Conservation (phyloP, 1,140 invertebrate species). For the Agraylea sexmaculata region DNA sequence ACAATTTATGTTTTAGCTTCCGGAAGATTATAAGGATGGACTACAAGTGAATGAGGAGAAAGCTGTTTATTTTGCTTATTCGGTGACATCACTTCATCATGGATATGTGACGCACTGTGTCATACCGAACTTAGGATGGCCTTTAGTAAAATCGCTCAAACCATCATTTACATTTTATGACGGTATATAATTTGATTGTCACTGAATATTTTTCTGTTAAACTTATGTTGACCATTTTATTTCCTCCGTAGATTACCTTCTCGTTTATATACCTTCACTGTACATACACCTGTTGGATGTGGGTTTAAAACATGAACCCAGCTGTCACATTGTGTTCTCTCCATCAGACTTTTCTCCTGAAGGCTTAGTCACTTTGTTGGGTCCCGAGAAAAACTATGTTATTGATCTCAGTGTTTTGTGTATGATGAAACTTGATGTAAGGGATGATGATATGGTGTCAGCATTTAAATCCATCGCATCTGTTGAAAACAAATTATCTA, state of each 20-base stretch:
- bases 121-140: conserved; percentile 65
- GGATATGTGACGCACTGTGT: conserved; percentile 71
- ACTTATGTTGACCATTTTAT: conserved; percentile 3
- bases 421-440: conserved; percentile 50
- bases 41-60: conserved; percentile 42
- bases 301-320: conserved; percentile 65
- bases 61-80: conserved; percentile 71
- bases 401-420: conserved; percentile 59
- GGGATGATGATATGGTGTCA: conserved; percentile 49
- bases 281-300: conserved; percentile 73
- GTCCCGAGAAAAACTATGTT: conserved; percentile 41
- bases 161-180: conserved; percentile 63
- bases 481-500: conserved; percentile 57
- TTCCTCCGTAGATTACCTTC: conserved; percentile 54
- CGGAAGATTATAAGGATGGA: conserved; percentile 42
- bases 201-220: not conserved
- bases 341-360: conserved; percentile 43
- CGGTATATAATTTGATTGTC: conserved; percentile 26
- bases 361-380: conserved; percentile 51
- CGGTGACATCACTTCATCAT: conserved; percentile 67
- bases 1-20: conserved; percentile 34
- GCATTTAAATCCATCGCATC: conserved; percentile 53
- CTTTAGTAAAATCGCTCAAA: conserved; percentile 55
- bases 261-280: conserved; percentile 63
- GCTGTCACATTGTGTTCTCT: conserved; percentile 60